Base-by-base conservation (phyloP, 2,888 invertebrate genomes). In the Synanthedon formicaeformis region DNA sequence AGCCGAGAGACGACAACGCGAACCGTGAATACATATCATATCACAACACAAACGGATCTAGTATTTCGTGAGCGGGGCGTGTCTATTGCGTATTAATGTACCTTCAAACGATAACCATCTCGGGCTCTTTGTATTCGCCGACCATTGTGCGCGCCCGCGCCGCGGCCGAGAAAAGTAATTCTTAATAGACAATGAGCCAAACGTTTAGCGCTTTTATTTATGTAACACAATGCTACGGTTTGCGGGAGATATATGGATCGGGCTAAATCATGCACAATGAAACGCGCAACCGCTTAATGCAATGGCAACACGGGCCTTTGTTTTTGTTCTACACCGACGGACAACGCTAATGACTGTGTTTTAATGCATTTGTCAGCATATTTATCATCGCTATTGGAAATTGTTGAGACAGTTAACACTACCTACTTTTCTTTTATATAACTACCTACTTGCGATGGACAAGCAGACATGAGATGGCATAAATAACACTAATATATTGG, bases 161-260 rank as follows among this genome's bases (percentile, higher is more conserved):
- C 63, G 68, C 69, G 65, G 72, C 72, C 70, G 78, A 81, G 79
- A 81, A 81, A 85, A 85, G 77, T 82, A 79, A 83, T 81, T 83
- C 82, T 78, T 82, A 86, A 80, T 85, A 86, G 85, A 86, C 86
- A 85, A 86, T 85, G 75, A 81, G 73, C 63, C 60, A 65, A 70
- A 75, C 73, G 81, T 82, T 85, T 84, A 84, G 75, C 77, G 75
- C 72, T 79, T 82, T 83, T 84, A 84, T 84, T 82, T 83, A 82
- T 81, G 79, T 80, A 79, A 75, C 70, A 80, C 79, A 79, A 78
- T 78, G 74, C 73, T 68, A 66, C 65, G 71, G 74, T 74, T 73
- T 71, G 75, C 73, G 63, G 71, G 75, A 72, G 73, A 76, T 75
- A 73, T 77, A 78, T 75, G 73, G 73, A 70, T 66, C 64, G 66